Percentiles rank a stretch among this genome's conserved stretches.
Evolutionary conservation across 2,113 vertebrate species (phyloP).

Genomic region (Podocnemis expansa): DNA sequence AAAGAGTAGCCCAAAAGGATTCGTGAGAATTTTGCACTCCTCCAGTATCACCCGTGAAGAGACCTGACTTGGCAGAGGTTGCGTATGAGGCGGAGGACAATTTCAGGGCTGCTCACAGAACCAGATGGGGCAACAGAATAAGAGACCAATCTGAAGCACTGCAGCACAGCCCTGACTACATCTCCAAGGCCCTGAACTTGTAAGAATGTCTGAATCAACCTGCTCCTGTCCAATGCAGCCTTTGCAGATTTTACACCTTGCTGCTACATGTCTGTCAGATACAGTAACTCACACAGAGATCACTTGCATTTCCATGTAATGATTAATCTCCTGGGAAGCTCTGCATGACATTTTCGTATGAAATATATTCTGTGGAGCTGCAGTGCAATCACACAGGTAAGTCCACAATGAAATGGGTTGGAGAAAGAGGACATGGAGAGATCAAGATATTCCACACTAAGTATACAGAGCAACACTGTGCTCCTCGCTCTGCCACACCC

Average conservation of each 20-base stretch:
- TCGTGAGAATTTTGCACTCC: neutral
- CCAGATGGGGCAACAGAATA: accelerated
- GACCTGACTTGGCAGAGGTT: neutral
- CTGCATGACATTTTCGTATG: neutral
- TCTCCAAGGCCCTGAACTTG: neutral
- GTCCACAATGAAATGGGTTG: accelerated
- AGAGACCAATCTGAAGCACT: accelerated
- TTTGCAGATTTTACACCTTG: neutral
- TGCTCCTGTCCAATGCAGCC: neutral
- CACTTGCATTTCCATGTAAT: neutral
- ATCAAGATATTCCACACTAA: neutral
- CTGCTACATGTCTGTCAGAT: neutral
- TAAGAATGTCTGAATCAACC: neutral
- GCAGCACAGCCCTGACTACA: neutral
- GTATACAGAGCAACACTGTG: neutral
- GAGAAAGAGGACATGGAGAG: neutral
- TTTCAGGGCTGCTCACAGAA: neutral
- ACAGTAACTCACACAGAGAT: neutral
- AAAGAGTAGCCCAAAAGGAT: accelerated
- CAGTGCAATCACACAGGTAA: neutral
- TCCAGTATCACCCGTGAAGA: accelerated
- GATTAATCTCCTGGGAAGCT: neutral
- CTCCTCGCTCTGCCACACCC: neutral
- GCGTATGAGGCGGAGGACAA: accelerated
- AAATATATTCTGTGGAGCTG: neutral